These are phyloP conservation scores for Carabus problematicus DNA, from an alignment of 2,888 invertebrate genomes.

Conservation along the genomic window DNA sequence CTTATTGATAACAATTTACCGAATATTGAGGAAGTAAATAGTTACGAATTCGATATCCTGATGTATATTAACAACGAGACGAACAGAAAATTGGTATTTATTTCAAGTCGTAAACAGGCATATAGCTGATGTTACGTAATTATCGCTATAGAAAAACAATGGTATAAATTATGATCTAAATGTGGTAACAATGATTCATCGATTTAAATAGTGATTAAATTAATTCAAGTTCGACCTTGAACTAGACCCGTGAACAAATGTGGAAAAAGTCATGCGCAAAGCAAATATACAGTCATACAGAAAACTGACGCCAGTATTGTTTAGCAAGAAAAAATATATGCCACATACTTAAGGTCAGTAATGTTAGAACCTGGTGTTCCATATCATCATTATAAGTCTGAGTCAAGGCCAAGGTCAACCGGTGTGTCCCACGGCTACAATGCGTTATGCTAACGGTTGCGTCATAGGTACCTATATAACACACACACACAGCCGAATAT, in stretches of 20 bases:
- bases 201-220: conserved; percentile 24
- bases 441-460: not conserved
- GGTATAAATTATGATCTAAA: no score
- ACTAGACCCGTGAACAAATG: conserved; percentile 27
- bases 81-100: no score
- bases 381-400: conserved; percentile 18
- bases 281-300: conserved; percentile 12
- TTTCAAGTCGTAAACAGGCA: no score
- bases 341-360: conserved; percentile 27
- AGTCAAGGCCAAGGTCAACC: conserved; percentile 36
- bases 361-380: conserved; percentile 21
- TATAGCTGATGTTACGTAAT: no score
- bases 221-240: conserved; percentile 30
- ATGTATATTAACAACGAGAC: no score
- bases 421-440: conserved; percentile 15
- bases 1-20: no score
- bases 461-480: not conserved
- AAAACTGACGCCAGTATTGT: conserved; percentile 5
- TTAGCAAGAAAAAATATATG: conserved; percentile 11
- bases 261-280: conserved; percentile 11
- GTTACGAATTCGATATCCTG: no score
- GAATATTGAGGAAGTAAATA: no score
- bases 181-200: conserved; percentile 15
- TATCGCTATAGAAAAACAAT: no score
- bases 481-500: no score